These are phyloP conservation scores for Carollia perspicillata DNA, from an alignment of 2,113 vertebrate species.

Conservation along the genomic window DNA sequence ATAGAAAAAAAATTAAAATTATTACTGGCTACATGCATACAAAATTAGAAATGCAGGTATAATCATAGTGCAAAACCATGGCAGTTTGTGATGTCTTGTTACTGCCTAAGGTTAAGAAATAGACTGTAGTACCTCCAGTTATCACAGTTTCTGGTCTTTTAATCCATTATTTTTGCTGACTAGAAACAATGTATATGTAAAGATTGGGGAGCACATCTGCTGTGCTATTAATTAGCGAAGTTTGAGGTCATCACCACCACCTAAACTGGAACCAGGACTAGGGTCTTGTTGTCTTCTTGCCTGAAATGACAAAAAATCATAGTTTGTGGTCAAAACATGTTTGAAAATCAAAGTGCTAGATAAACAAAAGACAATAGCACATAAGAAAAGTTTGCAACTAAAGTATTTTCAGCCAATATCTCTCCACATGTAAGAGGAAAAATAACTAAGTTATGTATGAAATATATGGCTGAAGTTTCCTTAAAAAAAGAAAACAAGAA, in stretches of 20 bases:
- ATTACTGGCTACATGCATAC: constrained; percentile 90
- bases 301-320: constrained; percentile 80
- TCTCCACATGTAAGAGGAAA: constrained; percentile 31
- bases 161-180: constrained; percentile 80
- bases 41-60: constrained; percentile 84
- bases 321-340: not conserved
- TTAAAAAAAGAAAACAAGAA: constrained; percentile 14
- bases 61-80: constrained; percentile 94
- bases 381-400: not conserved
- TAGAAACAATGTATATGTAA: constrained; percentile 78
- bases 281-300: constrained; percentile 98
- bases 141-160: constrained; percentile 88
- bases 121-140: constrained; percentile 82
- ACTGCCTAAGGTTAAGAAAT: constrained; percentile 82
- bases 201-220: constrained; percentile 42
- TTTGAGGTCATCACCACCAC: constrained; percentile 95
- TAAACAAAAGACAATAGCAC: constrained; percentile 21
- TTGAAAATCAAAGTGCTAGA: not conserved
- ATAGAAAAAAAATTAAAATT: constrained; percentile 85
- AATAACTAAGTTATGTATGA: not conserved
- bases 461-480: not conserved
- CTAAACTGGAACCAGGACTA: constrained; percentile 95
- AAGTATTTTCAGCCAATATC: not conserved
- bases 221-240: constrained; percentile 85
- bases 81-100: constrained; percentile 77